Evolutionary conservation across 2,888 invertebrate species (phyloP).

Genomic region (Morpho deidamia): DNA sequence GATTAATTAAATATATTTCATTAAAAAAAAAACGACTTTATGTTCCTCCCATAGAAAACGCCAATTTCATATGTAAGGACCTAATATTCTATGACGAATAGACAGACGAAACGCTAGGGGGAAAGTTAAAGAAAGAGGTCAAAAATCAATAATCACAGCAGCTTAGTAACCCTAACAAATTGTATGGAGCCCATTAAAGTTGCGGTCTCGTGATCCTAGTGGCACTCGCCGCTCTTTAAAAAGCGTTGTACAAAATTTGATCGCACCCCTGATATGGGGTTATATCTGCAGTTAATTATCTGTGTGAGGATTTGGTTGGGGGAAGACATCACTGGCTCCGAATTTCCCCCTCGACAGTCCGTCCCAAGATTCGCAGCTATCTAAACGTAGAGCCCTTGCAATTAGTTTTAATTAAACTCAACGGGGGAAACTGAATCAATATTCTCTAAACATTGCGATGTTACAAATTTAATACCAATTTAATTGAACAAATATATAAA

Average conservation of each 20-base stretch:
- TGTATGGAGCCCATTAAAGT: constrained; percentile 50
- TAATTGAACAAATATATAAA: neutral
- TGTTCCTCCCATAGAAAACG: too few species aligned
- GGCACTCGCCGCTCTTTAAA: constrained; percentile 57
- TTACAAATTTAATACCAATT: neutral
- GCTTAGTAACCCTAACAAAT: constrained; percentile 68
- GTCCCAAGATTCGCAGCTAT: constrained; percentile 51
- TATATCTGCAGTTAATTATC: constrained; percentile 77
- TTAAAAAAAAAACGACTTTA: too few species aligned
- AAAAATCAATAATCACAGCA: constrained; percentile 72
- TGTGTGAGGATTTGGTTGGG: constrained; percentile 55
- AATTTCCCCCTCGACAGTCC: constrained; percentile 45
- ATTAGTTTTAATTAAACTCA: constrained; percentile 72
- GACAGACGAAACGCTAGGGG: neutral
- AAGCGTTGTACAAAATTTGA: constrained; percentile 68
- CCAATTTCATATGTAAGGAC: too few species aligned
- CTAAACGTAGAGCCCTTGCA: constrained; percentile 55
- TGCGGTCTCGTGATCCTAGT: constrained; percentile 43
- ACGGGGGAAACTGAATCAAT: constrained; percentile 29
- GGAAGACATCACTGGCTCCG: constrained; percentile 59
- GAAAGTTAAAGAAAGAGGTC: constrained; percentile 31
- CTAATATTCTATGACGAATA: too few species aligned
- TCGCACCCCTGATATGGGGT: constrained; percentile 52
- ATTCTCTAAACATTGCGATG: constrained; percentile 5
- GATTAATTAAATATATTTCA: too few species aligned